Conservation (phyloP, 2,113 vertebrate genomes). For the Tragelaphus imberbis region DNA sequence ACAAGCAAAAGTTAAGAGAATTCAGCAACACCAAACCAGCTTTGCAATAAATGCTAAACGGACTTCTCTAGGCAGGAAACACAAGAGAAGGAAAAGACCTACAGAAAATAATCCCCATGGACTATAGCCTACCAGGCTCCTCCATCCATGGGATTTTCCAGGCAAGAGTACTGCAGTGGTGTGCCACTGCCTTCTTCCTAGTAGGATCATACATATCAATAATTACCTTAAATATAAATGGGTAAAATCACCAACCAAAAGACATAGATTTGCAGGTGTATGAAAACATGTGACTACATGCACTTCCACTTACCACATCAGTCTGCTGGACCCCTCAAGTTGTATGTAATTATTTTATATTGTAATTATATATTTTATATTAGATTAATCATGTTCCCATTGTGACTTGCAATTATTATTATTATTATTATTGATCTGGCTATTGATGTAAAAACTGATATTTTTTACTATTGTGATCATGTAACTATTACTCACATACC, state of each 20-base stretch:
- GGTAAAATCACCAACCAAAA: neutral
- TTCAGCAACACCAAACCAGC: neutral
- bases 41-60: neutral
- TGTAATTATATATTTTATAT: neutral
- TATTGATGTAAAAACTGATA: neutral
- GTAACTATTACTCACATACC: neutral
- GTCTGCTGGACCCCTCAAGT: neutral
- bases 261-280: neutral
- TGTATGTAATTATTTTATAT: neutral
- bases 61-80: neutral
- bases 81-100: neutral
- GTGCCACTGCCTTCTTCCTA: too few species aligned
- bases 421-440: neutral
- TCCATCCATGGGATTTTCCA: too few species aligned
- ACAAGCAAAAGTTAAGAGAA: neutral
- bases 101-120: neutral
- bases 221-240: neutral
- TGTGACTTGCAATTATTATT: neutral
- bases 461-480: neutral
- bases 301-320: neutral
- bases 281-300: neutral
- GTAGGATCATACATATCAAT: neutral
- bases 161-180: too few species aligned
- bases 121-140: too few species aligned
- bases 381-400: neutral